Base-by-base conservation (phyloP, 2,797 vertebrate genomes). In the Ptychobarbus kaznakovi region DNA sequence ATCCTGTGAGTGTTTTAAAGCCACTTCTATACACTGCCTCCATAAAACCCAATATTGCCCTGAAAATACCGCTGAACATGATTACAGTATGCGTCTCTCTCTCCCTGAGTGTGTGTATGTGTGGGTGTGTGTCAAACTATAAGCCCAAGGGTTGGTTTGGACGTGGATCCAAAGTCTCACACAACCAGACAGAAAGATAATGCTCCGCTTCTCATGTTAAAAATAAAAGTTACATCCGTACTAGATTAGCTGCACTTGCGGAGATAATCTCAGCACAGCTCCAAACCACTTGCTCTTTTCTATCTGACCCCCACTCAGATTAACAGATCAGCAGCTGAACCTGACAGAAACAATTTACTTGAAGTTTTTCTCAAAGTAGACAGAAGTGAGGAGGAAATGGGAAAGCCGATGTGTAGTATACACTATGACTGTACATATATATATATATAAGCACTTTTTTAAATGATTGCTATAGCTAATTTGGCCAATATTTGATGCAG, bases 151-250 rank as follows among this genome's bases (percentile, higher is more conserved):
- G 38, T 79, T 22, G 28, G 61, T 28, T 49, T 80, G 25, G 42
- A 80, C 6, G 3, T 16, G 44, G n/a, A n/a, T 69, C 44, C 78
- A 46, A 80, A 49, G 58, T 80, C 25, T 80, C 28, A 15, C 78
- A 68, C 28, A 80, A 28, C 6, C 28, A 53, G 18, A 74, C 25
- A 35, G 20, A 74, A 7, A 58, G 49, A 44, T 61, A 68, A 38
- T 70, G 74, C 80, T 78, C n/a, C 6, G 10, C 73, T 72, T 82
- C 69, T 72, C 51, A 80, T 51, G 81, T 87, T 87, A 87, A 84
- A 87, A 84, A 81, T 81, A 87, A 83, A 68, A 79, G 61, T 76
- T 77, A 79, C 58, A 73, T 82, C 75, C 42, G 32, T 77, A 32
- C 44, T 73, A 79, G 74, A 83, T 86, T 84, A 81, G 58, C 46